Evolutionary conservation across 1,140 invertebrate genomes (phyloP).

Genomic region (Zaprionus inermis): DNA sequence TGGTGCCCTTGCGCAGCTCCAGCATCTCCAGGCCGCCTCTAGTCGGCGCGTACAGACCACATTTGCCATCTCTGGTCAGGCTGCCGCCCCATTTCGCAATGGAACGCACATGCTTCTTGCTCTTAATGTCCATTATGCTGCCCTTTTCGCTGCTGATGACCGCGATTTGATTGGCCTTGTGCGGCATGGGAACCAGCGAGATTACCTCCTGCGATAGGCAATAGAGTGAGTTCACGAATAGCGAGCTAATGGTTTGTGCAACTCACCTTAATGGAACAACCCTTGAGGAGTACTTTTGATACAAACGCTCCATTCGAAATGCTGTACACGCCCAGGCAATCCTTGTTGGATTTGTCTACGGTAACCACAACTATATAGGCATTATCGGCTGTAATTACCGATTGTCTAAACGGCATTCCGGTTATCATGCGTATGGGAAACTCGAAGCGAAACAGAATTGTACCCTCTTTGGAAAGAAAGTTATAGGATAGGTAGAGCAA

Average conservation of each 20-base stretch:
- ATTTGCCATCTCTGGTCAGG: conserved; percentile 94
- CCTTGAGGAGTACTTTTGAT: conserved; percentile 89
- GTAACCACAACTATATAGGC: conserved; percentile 91
- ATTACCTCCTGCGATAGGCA: conserved; percentile 86
- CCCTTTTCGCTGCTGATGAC: conserved; percentile 96
- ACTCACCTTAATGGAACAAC: conserved; percentile 87
- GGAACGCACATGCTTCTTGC: conserved; percentile 90
- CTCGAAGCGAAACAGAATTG: conserved; percentile 91
- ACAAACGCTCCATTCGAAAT: conserved; percentile 92
- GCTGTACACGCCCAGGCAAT: conserved; percentile 93
- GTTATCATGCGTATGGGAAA: conserved; percentile 89
- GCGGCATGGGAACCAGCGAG: conserved; percentile 90
- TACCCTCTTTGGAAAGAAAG: conserved; percentile 87
- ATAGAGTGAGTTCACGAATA: neutral
- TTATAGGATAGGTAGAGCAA: neutral
- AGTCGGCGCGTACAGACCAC: conserved; percentile 95
- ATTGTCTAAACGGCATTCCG: conserved; percentile 88
- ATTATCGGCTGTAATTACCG: conserved; percentile 92
- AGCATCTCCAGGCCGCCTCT: conserved; percentile 96
- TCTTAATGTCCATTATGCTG: conserved; percentile 92
- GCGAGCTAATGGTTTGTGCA: neutral
- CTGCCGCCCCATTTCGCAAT: conserved; percentile 93
- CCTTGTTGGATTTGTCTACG: conserved; percentile 92
- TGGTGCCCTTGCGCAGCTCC: conserved; percentile 93
- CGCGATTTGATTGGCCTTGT: conserved; percentile 92